Evolutionary conservation across 2,113 vertebrate species (phyloP).

Genomic region (Mungos mungo): DNA sequence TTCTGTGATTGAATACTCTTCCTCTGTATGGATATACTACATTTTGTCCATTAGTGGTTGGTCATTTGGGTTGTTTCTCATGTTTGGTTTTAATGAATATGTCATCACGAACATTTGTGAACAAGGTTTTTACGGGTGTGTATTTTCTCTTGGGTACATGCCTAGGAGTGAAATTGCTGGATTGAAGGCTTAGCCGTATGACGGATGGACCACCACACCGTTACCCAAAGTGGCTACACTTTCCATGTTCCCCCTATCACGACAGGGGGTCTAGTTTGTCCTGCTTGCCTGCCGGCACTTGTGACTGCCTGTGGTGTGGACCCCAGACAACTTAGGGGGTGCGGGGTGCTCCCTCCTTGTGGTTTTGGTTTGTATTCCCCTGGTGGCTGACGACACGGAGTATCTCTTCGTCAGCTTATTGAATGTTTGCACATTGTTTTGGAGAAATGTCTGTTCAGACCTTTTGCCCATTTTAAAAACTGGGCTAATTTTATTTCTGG

Average conservation of each 20-base stretch:
- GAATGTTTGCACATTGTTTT: neutral
- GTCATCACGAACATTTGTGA: neutral
- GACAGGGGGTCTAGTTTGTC: neutral
- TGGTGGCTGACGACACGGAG: fast-evolving
- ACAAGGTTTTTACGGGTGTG: neutral
- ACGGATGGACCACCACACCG: neutral
- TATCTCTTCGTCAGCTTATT: neutral
- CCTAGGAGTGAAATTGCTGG: neutral
- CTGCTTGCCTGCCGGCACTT: too few species aligned
- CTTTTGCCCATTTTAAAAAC: neutral
- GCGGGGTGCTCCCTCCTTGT: too few species aligned
- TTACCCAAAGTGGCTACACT: too few species aligned
- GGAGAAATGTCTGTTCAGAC: neutral
- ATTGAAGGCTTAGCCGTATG: neutral
- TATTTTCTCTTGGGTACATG: neutral
- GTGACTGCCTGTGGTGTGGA: neutral
- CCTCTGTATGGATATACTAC: too few species aligned
- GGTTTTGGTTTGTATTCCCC: neutral
- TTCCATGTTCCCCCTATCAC: neutral
- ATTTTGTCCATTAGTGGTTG: neutral
- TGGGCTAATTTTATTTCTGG: neutral
- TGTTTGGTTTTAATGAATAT: neutral
- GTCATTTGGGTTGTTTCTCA: neutral
- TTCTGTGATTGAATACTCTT: neutral
- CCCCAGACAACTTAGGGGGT: too few species aligned